phyloP scores from a whole-genome alignment of 2,797 vertebrate genomes.

The Loris lydekkerianus region DNA sequence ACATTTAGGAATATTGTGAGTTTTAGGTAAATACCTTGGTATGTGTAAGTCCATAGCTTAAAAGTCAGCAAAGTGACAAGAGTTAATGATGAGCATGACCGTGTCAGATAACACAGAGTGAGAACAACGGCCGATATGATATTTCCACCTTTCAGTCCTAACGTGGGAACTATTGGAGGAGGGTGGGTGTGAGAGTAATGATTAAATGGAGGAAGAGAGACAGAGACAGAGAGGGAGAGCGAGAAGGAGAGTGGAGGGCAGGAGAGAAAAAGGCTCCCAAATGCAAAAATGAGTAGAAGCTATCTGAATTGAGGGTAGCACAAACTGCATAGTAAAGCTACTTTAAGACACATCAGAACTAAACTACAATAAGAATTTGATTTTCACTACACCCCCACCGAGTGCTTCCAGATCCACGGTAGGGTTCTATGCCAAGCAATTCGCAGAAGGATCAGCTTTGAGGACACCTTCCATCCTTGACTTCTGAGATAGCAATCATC shows the following conservation, averaged over 20 bases:
- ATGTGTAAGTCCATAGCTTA: background rate
- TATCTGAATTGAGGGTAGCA: background rate
- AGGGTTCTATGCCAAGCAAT: background rate
- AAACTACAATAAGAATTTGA: background rate
- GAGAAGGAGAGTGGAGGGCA: background rate
- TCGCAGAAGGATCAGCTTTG: background rate
- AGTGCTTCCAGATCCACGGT: background rate
- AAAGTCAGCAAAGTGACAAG: background rate
- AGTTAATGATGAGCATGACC: background rate
- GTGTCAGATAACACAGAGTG: background rate
- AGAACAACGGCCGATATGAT: background rate
- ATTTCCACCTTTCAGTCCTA: background rate
- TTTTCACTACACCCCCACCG: background rate
- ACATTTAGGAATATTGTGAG: background rate
- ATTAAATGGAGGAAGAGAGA: background rate
- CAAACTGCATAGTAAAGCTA: background rate
- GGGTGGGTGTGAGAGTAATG: background rate
- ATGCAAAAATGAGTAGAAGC: background rate
- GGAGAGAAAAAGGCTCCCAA: background rate
- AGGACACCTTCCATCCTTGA: background rate
- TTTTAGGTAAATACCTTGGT: background rate
- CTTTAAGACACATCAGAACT: background rate
- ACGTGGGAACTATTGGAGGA: too few species aligned
- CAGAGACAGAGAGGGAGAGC: background rate
- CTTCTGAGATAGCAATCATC: background rate